A percentile compares a stretch with the other conserved stretches of the same genome.
Conservation (phyloP, 2,113 vertebrate species). For the Camelus bactrianus region DNA sequence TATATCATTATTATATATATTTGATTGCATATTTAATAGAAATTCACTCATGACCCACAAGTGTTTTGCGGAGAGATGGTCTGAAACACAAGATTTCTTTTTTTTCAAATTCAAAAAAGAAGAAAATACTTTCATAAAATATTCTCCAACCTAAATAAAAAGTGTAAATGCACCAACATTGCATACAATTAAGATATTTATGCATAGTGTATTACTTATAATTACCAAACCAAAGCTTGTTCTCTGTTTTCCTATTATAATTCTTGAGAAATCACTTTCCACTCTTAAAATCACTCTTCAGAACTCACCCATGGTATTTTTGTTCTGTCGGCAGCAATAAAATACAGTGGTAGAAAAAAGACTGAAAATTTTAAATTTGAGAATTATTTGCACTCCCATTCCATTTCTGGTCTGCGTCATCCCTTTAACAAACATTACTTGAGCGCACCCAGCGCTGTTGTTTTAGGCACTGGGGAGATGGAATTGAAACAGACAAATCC, state of each 20-base stretch:
- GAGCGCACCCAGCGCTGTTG: not conserved
- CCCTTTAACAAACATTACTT: not conserved
- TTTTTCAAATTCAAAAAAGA: not conserved
- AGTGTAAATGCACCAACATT: not conserved
- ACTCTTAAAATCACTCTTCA: not conserved
- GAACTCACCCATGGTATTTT: not conserved
- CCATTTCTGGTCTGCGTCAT: not conserved
- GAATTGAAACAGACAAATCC: not conserved
- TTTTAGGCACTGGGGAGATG: not conserved
- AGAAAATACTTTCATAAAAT: slow-evolving; percentile 42
- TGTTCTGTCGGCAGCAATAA: not conserved
- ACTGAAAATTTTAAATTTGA: not conserved
- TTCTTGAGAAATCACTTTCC: not conserved
- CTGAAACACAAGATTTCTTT: not conserved
- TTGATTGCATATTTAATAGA: not conserved
- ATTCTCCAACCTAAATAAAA: not conserved
- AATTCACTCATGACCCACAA: not conserved
- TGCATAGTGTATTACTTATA: not conserved
- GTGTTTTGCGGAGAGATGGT: not conserved
- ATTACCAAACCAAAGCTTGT: not conserved
- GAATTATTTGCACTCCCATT: not conserved
- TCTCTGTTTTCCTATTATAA: not conserved
- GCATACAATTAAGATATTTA: not conserved
- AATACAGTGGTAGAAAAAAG: not conserved
- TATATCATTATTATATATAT: not conserved